Conservation (phyloP, 2,888 invertebrate species). For the Phoenoteleia sp. region DNA sequence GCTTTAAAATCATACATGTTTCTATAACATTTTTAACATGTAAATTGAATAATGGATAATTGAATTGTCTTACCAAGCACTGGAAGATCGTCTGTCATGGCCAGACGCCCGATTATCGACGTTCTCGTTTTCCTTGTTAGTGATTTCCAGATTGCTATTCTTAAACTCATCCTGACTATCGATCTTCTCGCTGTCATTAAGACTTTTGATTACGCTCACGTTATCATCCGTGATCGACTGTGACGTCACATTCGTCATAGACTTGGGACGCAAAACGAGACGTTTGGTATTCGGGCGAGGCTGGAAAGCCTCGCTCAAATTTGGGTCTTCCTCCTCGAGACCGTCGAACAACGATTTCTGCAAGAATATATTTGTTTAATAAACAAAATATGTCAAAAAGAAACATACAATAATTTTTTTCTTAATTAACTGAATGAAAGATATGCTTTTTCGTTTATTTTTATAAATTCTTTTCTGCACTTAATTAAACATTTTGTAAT, state of each 20-base stretch:
- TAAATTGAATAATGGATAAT: constrained; percentile 20
- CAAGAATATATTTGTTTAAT: neutral
- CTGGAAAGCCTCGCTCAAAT: constrained; percentile 88
- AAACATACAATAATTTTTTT: too few relatives aligned
- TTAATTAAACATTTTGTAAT: too few relatives aligned
- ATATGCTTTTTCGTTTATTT: too few relatives aligned
- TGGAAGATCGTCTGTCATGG: constrained; percentile 70
- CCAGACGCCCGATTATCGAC: constrained; percentile 72
- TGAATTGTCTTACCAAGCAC: constrained; percentile 76
- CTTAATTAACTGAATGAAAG: too few relatives aligned
- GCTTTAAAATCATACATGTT: too few relatives aligned
- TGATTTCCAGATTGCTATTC: constrained; percentile 63
- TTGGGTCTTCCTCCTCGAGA: constrained; percentile 92
- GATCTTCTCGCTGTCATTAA: constrained; percentile 48
- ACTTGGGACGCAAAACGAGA: constrained; percentile 90
- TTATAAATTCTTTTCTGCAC: too few relatives aligned
- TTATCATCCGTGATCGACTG: constrained; percentile 42
- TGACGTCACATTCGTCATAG: constrained; percentile 38
- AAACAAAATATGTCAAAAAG: too few relatives aligned
- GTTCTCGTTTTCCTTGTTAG: constrained; percentile 81
- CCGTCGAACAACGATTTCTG: constrained; percentile 95
- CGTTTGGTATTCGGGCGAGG: constrained; percentile 91
- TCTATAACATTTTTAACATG: neutral
- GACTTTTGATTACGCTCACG: constrained; percentile 27
- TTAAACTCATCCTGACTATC: constrained; percentile 18